Base-by-base conservation (phyloP, 2,797 vertebrate genomes). In the Chaetophractus vellerosus region DNA sequence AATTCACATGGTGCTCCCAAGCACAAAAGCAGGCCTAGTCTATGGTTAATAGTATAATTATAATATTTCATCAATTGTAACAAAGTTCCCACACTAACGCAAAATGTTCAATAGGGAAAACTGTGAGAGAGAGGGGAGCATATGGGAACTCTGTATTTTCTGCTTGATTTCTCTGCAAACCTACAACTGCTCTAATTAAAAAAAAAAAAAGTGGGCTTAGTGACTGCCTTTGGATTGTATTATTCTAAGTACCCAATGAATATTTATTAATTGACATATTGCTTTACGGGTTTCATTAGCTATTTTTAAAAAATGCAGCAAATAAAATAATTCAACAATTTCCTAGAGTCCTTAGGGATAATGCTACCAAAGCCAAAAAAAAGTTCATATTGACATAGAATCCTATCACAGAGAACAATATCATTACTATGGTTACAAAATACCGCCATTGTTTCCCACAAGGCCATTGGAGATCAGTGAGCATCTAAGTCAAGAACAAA, bases 351-450 rank as follows among this genome's bases (percentile, higher is more conserved):
- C n/a, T 63, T 26, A 50, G 57, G 48, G 69, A 75, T 55, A 84
- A 93, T 66, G 81, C 48, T 45, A 75, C 57, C 72, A 76, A 94
- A 93, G 80, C 52, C 8, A 89, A 85, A 28, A 55, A 89, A 95
- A 90, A 45, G 45, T 38, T 50, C 55, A 23, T n/a, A 59, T 31
- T 52, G 24, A 74, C 24, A 14, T 5, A 79, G 76, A 93, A 87
- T 75, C 52, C 91, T 41, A 52, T 41, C 72, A 76, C n/a, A 79
- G 71, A 75, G 41, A 82, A 81, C 75, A 85, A 59, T 89, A 75
- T 93, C 90, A 85, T 95, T 68, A 83, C 94, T 87, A 89, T 90
- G 92, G 90, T 91, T 84, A 93, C 94, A 90, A 93, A 95, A 95
- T 79, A 81, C 41, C 81, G 76, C n/a, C 66, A 78, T 26, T 95